phyloP scores from a whole-genome alignment of 2,113 vertebrate genomes.

The Solenodon paradoxus region DNA sequence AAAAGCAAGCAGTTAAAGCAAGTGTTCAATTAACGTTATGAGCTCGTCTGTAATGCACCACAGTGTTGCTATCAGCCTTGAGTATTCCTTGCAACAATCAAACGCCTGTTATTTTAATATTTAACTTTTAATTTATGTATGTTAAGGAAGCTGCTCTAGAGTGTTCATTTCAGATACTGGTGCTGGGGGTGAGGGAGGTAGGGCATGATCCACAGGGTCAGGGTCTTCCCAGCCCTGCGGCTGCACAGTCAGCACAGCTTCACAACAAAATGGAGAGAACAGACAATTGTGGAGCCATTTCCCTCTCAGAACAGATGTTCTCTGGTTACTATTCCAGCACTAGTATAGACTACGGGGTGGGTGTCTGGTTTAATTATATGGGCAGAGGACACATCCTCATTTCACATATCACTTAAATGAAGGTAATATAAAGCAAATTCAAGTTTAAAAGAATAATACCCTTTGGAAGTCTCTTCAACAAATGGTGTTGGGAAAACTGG shows the following conservation, averaged over 20 bases:
- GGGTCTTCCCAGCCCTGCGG: neutral
- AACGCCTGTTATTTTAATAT: slow-evolving; percentile 27
- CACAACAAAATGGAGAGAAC: neutral
- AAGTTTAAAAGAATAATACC: neutral
- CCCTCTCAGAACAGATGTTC: neutral
- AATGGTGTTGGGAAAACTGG: too few species aligned
- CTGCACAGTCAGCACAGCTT: neutral
- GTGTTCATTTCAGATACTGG: neutral
- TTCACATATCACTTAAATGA: neutral
- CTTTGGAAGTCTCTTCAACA: too few species aligned
- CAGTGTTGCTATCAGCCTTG: neutral
- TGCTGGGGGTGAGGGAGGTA: neutral
- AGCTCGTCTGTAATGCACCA: neutral
- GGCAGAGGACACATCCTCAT: neutral
- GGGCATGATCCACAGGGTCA: neutral
- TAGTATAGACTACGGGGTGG: neutral
- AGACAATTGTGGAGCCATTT: neutral
- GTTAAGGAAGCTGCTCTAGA: neutral
- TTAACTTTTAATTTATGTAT: neutral
- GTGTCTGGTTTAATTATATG: too few species aligned
- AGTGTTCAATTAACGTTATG: neutral
- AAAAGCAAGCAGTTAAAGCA: neutral
- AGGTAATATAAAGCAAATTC: slow-evolving; percentile 9
- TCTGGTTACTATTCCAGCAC: neutral
- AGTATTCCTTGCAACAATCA: neutral